These are phyloP conservation scores for Tipula unca DNA, from an alignment of 2,888 invertebrate species.

Conservation along the genomic window DNA sequence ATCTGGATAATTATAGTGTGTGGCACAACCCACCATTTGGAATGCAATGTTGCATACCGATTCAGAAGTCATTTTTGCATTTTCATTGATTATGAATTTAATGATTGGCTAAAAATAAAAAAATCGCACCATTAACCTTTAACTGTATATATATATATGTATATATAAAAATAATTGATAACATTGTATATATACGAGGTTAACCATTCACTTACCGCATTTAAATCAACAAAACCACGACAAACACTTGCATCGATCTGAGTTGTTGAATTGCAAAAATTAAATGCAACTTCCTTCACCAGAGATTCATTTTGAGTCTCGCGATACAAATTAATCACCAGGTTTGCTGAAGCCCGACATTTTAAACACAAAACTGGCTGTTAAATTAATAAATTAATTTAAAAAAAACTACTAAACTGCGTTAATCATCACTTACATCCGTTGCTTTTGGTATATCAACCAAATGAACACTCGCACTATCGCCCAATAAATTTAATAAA, in stretches of 20 bases:
- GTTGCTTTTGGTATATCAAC: slow-evolving; percentile 9
- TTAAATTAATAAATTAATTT: background rate
- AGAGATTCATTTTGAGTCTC: background rate
- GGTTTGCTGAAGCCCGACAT: background rate
- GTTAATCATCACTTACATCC: background rate
- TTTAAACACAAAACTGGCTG: background rate
- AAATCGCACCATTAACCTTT: background rate
- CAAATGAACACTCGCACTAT: background rate
- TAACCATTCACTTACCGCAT: background rate
- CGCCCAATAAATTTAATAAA: background rate
- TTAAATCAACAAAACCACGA: background rate
- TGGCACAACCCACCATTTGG: slow-evolving; percentile 40
- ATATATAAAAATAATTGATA: background rate
- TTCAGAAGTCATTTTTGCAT: slow-evolving; percentile 43
- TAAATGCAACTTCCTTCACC: background rate
- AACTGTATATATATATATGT: background rate
- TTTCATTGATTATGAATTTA: slow-evolving; percentile 48
- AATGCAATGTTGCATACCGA: slow-evolving; percentile 50
- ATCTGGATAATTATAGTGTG: slow-evolving; percentile 44
- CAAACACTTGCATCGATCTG: background rate
- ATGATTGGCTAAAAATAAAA: slow-evolving; percentile 49
- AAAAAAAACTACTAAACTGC: background rate
- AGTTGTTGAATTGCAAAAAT: background rate
- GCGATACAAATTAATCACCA: background rate
- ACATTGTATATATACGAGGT: background rate